A percentile compares a stretch with the other conserved stretches of the same genome.
Evolutionary conservation across 2,797 vertebrate species (phyloP).

Genomic region (Oceanodroma leucorhoa): DNA sequence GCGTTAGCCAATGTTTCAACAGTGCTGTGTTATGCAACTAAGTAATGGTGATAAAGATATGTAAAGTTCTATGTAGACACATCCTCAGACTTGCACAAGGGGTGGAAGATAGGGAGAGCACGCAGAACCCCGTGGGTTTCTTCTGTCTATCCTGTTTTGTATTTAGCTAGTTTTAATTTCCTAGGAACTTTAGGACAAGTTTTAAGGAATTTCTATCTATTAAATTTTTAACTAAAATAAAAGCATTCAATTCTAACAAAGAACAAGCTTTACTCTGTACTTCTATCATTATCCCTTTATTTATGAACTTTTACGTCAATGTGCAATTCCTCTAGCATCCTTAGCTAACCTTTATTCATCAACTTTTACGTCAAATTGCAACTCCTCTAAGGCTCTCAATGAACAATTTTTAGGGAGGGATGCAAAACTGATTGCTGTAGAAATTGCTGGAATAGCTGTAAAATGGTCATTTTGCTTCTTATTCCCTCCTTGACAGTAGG

Average conservation of each 20-base stretch:
- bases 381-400: background rate
- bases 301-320: background rate
- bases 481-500: background rate
- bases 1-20: slow-evolving; percentile 13
- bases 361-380: background rate
- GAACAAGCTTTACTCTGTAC: background rate
- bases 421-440: background rate
- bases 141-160: background rate
- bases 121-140: background rate
- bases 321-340: background rate
- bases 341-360: background rate
- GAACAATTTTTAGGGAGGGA: background rate
- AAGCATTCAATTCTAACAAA: background rate
- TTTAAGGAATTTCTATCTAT: background rate
- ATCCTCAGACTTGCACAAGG: background rate
- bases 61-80: slow-evolving; percentile 1
- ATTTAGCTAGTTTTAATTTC: background rate
- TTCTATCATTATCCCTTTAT: background rate
- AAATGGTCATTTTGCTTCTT: background rate
- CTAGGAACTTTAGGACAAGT: background rate
- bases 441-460: background rate
- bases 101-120: background rate
- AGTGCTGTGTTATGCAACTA: slow-evolving; percentile 21
- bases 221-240: background rate
- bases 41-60: slow-evolving; percentile 9